Conservation (phyloP, 2,888 invertebrate species). For the Perizoma affinitatum region DNA sequence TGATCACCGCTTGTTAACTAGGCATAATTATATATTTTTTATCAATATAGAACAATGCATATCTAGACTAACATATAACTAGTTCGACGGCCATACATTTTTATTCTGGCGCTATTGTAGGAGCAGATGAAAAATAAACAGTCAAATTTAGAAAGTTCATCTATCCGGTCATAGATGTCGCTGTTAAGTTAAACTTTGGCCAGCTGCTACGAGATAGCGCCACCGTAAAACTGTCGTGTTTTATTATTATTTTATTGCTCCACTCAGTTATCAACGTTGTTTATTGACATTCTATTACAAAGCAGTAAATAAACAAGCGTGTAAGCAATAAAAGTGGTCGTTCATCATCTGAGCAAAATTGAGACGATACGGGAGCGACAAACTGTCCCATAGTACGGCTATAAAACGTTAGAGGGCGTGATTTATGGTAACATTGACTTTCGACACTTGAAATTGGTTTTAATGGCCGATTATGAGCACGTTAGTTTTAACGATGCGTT, state of each 20-base stretch:
- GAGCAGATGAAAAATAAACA: conserved; percentile 34
- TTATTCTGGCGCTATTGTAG: conserved; percentile 21
- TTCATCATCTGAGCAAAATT: conserved; percentile 71
- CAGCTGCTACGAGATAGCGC: conserved; percentile 48
- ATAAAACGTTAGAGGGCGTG: conserved; percentile 70
- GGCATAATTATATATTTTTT: conserved; percentile 51
- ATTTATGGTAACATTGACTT: conserved; percentile 68
- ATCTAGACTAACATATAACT: conserved; percentile 30
- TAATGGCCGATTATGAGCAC: conserved; percentile 67
- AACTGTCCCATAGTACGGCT: conserved; percentile 62
- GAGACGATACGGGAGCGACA: conserved; percentile 68
- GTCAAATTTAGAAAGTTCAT: conserved; percentile 45
- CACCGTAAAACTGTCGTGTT: conserved; percentile 55
- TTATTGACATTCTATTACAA: conserved; percentile 75
- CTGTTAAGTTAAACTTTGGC: conserved; percentile 46
- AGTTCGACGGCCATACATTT: conserved; percentile 20
- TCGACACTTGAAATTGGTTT: conserved; percentile 66
- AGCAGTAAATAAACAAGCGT: conserved; percentile 72
- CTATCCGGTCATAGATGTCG: conserved; percentile 69
- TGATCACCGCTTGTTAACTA: conserved; percentile 63
- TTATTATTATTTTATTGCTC: conserved; percentile 69
- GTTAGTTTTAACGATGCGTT: conserved; percentile 72
- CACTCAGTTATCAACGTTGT: conserved; percentile 63
- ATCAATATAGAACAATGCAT: conserved; percentile 35
- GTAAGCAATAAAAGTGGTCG: conserved; percentile 71